phyloP scores from a whole-genome alignment of 2,113 vertebrate species.

The Epinephelus cyanopodus region DNA sequence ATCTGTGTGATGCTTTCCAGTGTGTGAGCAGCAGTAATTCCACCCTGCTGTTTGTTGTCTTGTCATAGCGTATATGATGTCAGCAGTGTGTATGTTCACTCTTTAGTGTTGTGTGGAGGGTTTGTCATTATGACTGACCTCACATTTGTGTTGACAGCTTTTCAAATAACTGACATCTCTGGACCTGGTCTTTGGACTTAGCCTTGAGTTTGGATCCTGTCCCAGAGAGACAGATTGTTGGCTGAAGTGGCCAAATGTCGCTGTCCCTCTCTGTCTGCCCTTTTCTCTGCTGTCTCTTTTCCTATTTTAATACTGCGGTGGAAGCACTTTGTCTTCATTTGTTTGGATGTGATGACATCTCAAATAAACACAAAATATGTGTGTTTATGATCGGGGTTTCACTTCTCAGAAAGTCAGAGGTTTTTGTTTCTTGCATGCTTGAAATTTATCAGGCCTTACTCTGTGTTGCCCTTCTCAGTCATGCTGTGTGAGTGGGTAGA shows the following conservation, averaged over 20 bases:
- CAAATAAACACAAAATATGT: conserved; percentile 14
- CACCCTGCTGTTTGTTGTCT: background rate
- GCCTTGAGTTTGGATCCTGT: background rate
- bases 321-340: conserved; percentile 5
- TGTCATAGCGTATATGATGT: background rate
- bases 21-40: background rate
- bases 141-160: conserved; percentile 1
- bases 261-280: no score
- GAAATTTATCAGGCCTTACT: conserved; percentile 51
- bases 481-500: background rate
- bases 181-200: conserved; percentile 28
- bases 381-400: background rate
- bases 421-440: conserved; percentile 15
- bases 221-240: conserved; percentile 47
- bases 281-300: background rate
- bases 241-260: conserved; percentile 12
- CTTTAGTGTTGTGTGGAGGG: background rate
- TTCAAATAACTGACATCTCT: background rate
- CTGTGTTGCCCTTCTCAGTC: conserved; percentile 21
- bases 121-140: conserved; percentile 10
- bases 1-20: background rate
- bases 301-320: background rate
- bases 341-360: conserved; percentile 5
- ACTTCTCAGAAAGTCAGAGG: conserved; percentile 7
- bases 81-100: background rate